Conservation (phyloP, 2,113 vertebrate genomes). For the Osmerus mordax region DNA sequence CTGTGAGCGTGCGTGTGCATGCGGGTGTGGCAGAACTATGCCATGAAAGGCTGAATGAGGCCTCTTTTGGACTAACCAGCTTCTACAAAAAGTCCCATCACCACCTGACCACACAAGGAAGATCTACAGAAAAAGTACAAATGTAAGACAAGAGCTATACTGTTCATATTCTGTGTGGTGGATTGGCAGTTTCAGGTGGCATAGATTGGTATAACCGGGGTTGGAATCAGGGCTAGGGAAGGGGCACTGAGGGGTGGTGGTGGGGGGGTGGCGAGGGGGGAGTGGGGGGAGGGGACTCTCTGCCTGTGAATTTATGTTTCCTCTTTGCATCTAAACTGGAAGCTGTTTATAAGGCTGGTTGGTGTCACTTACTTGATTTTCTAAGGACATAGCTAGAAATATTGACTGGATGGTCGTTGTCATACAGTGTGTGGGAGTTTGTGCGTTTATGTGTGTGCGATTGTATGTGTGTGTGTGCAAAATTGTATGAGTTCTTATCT, state of each 20-base stretch:
- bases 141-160: slow-evolving; percentile 33
- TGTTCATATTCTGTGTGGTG: slow-evolving; percentile 34
- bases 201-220: background rate
- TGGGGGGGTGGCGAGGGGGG: background rate
- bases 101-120: slow-evolving; percentile 32
- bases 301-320: slow-evolving; percentile 25
- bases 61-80: slow-evolving; percentile 39
- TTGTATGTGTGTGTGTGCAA: slow-evolving; percentile 21
- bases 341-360: slow-evolving; percentile 28
- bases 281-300: background rate
- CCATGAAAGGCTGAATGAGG: slow-evolving; percentile 42
- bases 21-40: slow-evolving; percentile 49
- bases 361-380: slow-evolving; percentile 15
- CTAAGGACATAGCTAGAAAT: slow-evolving; percentile 7
- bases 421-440: background rate
- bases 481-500: slow-evolving; percentile 30
- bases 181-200: slow-evolving; percentile 35
- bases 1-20: background rate
- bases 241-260: background rate
- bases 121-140: slow-evolving; percentile 27
- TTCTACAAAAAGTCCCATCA: slow-evolving; percentile 50
- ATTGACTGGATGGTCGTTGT: background rate
- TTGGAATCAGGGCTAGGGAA: background rate
- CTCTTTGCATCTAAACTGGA: slow-evolving; percentile 39
- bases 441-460: background rate